phyloP scores from a whole-genome alignment of 2,888 invertebrate species.

The Epinotia demarniana region DNA sequence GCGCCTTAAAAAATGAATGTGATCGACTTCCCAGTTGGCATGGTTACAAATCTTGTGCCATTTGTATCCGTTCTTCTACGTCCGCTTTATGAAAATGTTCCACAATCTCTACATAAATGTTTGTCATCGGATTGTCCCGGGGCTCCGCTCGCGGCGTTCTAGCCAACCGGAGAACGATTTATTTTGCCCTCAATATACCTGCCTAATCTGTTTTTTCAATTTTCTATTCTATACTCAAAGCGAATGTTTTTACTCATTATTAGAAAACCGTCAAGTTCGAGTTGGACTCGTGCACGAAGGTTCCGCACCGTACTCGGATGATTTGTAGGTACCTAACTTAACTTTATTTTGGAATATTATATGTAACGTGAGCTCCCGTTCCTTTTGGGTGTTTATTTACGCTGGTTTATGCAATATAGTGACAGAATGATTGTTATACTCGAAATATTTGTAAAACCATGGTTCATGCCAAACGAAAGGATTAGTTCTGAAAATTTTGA shows the following conservation, averaged over 20 bases:
- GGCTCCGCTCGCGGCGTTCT: slow-evolving; percentile 8
- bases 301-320: too few relatives aligned
- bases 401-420: too few relatives aligned
- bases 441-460: too few relatives aligned
- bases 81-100: slow-evolving; percentile 20
- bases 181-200: slow-evolving; percentile 15
- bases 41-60: slow-evolving; percentile 17
- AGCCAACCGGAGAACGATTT: slow-evolving; percentile 22
- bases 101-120: slow-evolving; percentile 15
- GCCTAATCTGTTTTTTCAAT: slow-evolving; percentile 22
- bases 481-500: too few relatives aligned
- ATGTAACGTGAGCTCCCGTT: too few relatives aligned
- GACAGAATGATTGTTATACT: too few relatives aligned
- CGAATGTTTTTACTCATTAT: neutral
- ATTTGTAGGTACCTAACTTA: too few relatives aligned
- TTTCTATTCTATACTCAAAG: neutral
- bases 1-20: slow-evolving; percentile 15
- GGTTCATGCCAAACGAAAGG: too few relatives aligned
- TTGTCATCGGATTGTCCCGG: slow-evolving; percentile 2
- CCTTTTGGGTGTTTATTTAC: too few relatives aligned
- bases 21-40: slow-evolving; percentile 15
- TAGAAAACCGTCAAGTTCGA: too few relatives aligned
- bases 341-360: too few relatives aligned
- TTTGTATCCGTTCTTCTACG: slow-evolving; percentile 16
- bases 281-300: too few relatives aligned